Percentiles rank a stretch among this genome's conserved stretches.
phyloP scores from a whole-genome alignment of 2,888 invertebrate species.

The Meganola albula region DNA sequence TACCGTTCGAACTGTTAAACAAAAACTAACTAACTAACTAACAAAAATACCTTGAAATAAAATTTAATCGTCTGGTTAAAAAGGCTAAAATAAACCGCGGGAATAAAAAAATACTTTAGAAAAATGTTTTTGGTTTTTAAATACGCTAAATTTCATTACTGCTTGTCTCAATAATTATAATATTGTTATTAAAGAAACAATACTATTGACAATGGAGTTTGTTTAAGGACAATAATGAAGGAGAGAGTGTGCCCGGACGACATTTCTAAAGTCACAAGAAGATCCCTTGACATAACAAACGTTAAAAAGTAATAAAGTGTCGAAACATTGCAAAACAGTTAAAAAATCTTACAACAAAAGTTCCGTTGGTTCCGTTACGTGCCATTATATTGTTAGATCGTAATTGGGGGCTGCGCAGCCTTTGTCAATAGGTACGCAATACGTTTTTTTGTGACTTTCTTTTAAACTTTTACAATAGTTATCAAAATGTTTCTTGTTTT shows the following conservation, averaged over 20 bases:
- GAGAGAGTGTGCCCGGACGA: too few species aligned
- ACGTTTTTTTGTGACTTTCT: conserved; percentile 16
- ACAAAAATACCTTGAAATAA: background rate
- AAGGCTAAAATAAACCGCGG: too few species aligned
- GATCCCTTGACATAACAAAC: background rate
- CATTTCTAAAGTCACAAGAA: conserved; percentile 1
- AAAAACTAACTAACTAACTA: background rate
- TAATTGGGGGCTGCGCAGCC: conserved; percentile 18
- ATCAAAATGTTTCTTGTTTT: conserved; percentile 17
- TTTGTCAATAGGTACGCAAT: conserved; percentile 17
- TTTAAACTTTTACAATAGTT: conserved; percentile 15
- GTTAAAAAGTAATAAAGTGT: conserved; percentile 3
- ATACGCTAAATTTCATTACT: too few species aligned
- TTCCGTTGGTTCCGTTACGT: conserved; percentile 14
- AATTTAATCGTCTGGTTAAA: too few species aligned
- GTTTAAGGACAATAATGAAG: too few species aligned
- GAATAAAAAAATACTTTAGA: too few species aligned
- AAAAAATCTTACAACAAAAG: conserved; percentile 8
- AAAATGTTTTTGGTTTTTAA: too few species aligned
- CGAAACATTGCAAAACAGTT: conserved; percentile 19
- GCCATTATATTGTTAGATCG: conserved; percentile 8
- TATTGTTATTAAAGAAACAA: too few species aligned
- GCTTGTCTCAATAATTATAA: too few species aligned
- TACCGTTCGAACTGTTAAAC: too few species aligned
- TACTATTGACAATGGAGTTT: too few species aligned